Base-by-base conservation (phyloP, 1,140 invertebrate species). In the Trichonephila inaurata region DNA sequence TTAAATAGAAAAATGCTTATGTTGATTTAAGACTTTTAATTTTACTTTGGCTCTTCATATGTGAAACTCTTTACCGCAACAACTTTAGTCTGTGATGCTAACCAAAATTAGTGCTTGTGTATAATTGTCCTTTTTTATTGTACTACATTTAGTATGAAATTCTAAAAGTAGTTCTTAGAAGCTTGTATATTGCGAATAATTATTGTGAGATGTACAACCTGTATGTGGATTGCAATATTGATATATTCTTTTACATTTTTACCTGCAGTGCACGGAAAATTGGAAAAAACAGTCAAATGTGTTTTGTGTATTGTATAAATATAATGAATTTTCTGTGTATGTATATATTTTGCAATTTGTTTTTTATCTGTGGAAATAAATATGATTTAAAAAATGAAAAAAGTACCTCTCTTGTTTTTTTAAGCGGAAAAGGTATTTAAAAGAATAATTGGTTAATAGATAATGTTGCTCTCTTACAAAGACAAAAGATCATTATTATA, bases 161-260 rank as follows among this genome's bases (percentile, higher is more conserved):
- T 51, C 21, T 64, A 62, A 33, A 77, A 81, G 89, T n/a, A 60
- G 66, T 28, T 90, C 21, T 40, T 90, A 77, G 89, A 61, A 24
- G 89, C 90, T 92, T 92, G 90, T 92, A 92, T 58, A 92, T 92
- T 92, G 90, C 90, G 51, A 58, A 83, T 58, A 61, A 60, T 77
- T 82, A 83, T 66, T 58, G 81, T 51, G 61, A 85, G 69, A 60
- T 51, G 64, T 81, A 81, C 69, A 61, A 90, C 62, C 77, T 81
- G 72, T 91, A 24, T 91, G 87, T 87, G 85, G 44, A 58, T 87
- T 72, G 83, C 91, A 86, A 92, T 92, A 92, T 92, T 87, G 83
- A 92, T 92, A 92, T 92, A 92, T 92, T 92, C 91, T 92, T 92
- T 92, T 92, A 92, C 91, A 86, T 92, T 92, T 92, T 87, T 92